phyloP scores from a whole-genome alignment of 2,113 vertebrate genomes.

The Silurus asotus region DNA sequence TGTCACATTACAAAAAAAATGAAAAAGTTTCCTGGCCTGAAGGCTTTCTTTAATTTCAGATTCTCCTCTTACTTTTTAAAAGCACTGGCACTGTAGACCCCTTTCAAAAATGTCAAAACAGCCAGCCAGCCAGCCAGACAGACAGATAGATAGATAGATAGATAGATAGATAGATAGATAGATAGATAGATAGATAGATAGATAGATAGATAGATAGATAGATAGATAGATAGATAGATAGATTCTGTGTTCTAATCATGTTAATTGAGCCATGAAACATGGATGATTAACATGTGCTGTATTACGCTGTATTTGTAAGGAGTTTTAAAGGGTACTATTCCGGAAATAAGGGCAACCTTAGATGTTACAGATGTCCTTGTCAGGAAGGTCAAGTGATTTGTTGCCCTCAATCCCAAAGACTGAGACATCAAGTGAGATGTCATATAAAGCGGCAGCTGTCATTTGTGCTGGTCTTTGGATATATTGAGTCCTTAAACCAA shows the following conservation, averaged over 20 bases:
- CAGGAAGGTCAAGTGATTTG: constrained; percentile 33
- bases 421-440: constrained; percentile 39
- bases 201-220: too few relatives aligned
- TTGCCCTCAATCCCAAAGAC: constrained; percentile 19
- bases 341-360: not conserved
- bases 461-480: constrained; percentile 38
- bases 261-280: not conserved
- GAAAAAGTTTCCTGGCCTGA: not conserved
- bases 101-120: not conserved
- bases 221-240: too few relatives aligned
- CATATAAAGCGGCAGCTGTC: constrained; percentile 44
- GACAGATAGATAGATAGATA: too few relatives aligned
- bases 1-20: not conserved
- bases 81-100: not conserved
- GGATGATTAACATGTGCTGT: not conserved
- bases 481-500: constrained; percentile 38
- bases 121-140: too few relatives aligned
- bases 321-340: not conserved
- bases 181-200: too few relatives aligned
- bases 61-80: not conserved
- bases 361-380: constrained; percentile 30
- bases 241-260: not conserved
- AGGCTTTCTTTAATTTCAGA: not conserved
- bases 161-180: too few relatives aligned
- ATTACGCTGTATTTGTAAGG: not conserved